A percentile compares a stretch with the other conserved stretches of the same genome.
Conservation (phyloP, 2,113 vertebrate genomes). For the Clarias magur region DNA sequence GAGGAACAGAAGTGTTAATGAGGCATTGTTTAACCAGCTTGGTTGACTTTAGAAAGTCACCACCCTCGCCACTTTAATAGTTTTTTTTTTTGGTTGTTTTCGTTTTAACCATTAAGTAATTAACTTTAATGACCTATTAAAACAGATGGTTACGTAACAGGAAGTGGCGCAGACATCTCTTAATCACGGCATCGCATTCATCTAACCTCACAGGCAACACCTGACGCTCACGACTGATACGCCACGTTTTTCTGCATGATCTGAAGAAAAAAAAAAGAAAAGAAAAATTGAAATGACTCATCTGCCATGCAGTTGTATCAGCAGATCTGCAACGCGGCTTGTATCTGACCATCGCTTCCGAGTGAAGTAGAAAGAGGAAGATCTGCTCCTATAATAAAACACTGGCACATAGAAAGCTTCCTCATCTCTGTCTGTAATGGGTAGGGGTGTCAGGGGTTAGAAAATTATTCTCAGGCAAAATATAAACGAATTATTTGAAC, state of each 20-base stretch:
- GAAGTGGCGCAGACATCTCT: background rate
- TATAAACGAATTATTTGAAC: background rate
- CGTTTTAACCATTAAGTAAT: background rate
- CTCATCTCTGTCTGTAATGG: background rate
- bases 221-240: background rate
- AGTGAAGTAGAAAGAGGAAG: conserved; percentile 20
- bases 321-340: background rate
- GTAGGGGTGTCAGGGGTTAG: background rate
- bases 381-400: conserved; percentile 8
- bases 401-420: conserved; percentile 9
- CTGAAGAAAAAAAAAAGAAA: background rate
- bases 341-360: background rate
- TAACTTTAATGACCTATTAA: background rate
- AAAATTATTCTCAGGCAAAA: background rate
- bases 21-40: background rate
- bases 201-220: background rate
- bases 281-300: background rate
- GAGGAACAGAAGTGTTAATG: background rate
- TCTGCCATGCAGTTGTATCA: background rate
- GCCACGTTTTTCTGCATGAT: background rate
- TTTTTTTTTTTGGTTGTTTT: background rate
- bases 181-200: background rate
- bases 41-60: background rate
- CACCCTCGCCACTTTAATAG: background rate
- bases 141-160: background rate